Conservation (phyloP, 2,888 invertebrate genomes). For the Eurytoma californica region DNA sequence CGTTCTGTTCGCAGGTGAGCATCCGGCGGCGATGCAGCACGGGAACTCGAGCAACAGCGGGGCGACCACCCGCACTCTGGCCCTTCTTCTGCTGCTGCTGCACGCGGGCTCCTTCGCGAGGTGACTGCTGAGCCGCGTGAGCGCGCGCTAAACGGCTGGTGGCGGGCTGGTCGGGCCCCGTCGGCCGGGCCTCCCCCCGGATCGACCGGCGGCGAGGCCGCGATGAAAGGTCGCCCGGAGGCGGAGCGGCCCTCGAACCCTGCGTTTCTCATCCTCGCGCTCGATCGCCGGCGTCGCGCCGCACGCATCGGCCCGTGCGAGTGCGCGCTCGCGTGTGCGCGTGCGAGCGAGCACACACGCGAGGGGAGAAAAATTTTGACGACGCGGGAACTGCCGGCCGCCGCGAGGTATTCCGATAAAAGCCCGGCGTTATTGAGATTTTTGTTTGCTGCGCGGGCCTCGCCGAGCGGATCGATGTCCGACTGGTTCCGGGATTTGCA, state of each 20-base stretch:
- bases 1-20: slow-evolving; percentile 74
- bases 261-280: neutral
- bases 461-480: no score
- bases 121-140: slow-evolving; percentile 66
- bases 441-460: no score
- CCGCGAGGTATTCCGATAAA: neutral
- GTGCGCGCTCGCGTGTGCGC: neutral
- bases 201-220: slow-evolving; percentile 27
- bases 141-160: neutral
- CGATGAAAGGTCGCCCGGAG: slow-evolving; percentile 6
- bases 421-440: no score
- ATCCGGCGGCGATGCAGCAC: slow-evolving; percentile 78
- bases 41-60: slow-evolving; percentile 75
- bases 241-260: neutral
- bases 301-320: neutral
- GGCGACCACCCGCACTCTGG: slow-evolving; percentile 70
- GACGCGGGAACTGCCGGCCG: neutral
- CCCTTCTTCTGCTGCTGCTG: slow-evolving; percentile 68
- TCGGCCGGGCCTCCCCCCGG: neutral
- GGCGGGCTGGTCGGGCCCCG: no score
- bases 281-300: neutral
- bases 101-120: slow-evolving; percentile 71
- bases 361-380: slow-evolving; percentile 16
- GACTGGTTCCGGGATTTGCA: no score
- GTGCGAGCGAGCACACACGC: neutral